Evolutionary conservation across 1,140 invertebrate genomes (phyloP), one percentile per base, ranked within the genome.

Genomic region (Micrasema longulum): DNA sequence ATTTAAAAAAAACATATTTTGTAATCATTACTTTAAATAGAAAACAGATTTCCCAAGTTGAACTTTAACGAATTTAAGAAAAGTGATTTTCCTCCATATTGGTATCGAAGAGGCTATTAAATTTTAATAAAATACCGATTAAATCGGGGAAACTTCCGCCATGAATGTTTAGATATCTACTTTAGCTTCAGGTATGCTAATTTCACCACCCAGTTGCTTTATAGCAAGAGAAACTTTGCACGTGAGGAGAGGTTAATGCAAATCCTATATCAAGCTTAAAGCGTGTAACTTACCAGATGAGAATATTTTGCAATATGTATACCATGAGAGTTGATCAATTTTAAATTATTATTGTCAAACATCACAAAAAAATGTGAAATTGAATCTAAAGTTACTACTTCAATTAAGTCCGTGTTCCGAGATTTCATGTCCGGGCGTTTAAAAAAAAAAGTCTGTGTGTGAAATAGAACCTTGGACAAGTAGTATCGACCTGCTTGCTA

Each of bases 191-290:
- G 55, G 55, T 60, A 60, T 60, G 55, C 35, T 41, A 60, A 60
- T 60, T 41, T 38, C 55, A 43, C 36, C 22, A 43, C 55, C 55
- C 55, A 35, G 14, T 60, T 31, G 55, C 55, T 60, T 41, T 60
- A 60, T 60, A 18, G 55, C 35, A 31, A 23, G 52, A 16, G 36
- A 60, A 60, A 60, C 55, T 60, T 60, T 60, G 55, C 55, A 60
- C 55, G 41, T 22, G 36, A 22, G 55, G 16, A 60, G 26, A 60
- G 55, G 55, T 60, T 60, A 60, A 60, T 60, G 55, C 36, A 60
- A 41, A 60, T 60, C 55, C 55, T 60, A 43, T 41, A 41, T 60
- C 35, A 41, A 38, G 26, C 26, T 31, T 7, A 31, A 60, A 41
- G 16, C 12, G 16, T 35, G 16, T 12, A 20, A 60, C 16, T 60